A percentile compares a stretch with the other conserved stretches of the same genome.
Evolutionary conservation across 2,113 vertebrate species (phyloP).

Genomic region (Rhinoderma darwinii): DNA sequence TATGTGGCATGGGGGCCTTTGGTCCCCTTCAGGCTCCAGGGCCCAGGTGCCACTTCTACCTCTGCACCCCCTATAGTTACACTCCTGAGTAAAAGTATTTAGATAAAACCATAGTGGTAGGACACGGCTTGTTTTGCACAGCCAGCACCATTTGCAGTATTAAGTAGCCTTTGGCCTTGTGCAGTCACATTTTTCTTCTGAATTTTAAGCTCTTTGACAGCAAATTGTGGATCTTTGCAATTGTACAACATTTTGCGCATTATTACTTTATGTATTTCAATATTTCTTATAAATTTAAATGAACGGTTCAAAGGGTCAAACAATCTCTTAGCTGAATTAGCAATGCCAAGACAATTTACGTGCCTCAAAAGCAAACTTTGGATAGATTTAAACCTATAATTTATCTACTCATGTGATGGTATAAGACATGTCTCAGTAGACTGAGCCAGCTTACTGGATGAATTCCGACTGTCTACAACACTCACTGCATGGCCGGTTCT

Average conservation of each 20-base stretch:
- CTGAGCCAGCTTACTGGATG: constrained; percentile 46
- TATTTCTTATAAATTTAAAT: constrained; percentile 19
- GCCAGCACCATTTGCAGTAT: not conserved
- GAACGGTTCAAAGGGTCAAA: constrained; percentile 4
- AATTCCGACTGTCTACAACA: constrained; percentile 49
- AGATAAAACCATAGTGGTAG: too few relatives aligned
- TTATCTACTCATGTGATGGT: constrained; percentile 50
- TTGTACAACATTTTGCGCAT: not conserved
- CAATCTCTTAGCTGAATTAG: constrained; percentile 27
- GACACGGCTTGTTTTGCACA: too few relatives aligned
- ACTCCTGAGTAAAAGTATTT: too few relatives aligned
- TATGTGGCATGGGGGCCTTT: too few relatives aligned
- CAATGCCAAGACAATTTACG: constrained; percentile 38
- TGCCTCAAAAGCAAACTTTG: constrained; percentile 39
- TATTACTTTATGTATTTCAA: not conserved
- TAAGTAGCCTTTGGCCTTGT: not conserved
- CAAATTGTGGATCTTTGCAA: not conserved
- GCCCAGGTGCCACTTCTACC: too few relatives aligned
- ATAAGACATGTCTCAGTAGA: constrained; percentile 41
- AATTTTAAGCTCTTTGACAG: not conserved
- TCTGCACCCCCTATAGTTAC: too few relatives aligned
- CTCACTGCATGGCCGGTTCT: constrained; percentile 51
- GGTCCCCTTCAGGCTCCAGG: too few relatives aligned
- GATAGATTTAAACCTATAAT: constrained; percentile 42
- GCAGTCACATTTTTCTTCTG: not conserved